A percentile compares a stretch with the other conserved stretches of the same genome.
Evolutionary conservation across 2,888 invertebrate species (phyloP).

Genomic region (Sabellastarte sp.): DNA sequence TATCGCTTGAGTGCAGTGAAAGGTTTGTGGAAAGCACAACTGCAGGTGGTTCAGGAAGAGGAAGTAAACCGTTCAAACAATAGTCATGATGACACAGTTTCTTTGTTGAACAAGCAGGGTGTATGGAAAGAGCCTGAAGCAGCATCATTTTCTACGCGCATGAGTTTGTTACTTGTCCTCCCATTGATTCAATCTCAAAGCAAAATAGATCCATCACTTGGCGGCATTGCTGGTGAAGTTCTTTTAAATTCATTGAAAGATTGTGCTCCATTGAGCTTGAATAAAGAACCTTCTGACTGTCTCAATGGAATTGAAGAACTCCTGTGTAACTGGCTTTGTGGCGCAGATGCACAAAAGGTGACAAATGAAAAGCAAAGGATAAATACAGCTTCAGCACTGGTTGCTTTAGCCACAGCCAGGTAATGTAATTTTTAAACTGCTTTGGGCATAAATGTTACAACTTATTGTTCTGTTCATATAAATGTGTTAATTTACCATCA

Average conservation of each 20-base stretch:
- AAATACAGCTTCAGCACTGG: conserved; percentile 49
- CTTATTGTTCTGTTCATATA: conserved; percentile 8
- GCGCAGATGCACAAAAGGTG: conserved; percentile 22
- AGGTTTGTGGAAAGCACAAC: conserved; percentile 55
- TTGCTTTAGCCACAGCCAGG: conserved; percentile 57
- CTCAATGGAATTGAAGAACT: conserved; percentile 53
- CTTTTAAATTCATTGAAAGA: conserved; percentile 52
- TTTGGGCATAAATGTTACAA: no score
- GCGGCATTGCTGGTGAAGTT: conserved; percentile 52
- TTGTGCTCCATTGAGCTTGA: conserved; percentile 53
- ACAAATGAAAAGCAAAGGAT: conserved; percentile 14
- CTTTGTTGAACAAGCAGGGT: conserved; percentile 52
- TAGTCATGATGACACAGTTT: conserved; percentile 49
- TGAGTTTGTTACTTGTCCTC: conserved; percentile 52
- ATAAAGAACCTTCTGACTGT: conserved; percentile 57
- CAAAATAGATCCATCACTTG: conserved; percentile 46
- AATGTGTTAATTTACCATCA: not conserved
- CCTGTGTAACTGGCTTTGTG: conserved; percentile 56
- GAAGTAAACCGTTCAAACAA: conserved; percentile 43
- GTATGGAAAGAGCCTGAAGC: conserved; percentile 52
- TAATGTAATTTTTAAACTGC: no score
- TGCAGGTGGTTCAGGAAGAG: conserved; percentile 42
- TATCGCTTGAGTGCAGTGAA: conserved; percentile 55
- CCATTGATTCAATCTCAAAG: conserved; percentile 57
- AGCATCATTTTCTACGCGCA: conserved; percentile 55